Evolutionary conservation across 1,140 invertebrate species (phyloP), one percentile per base, ranked within the genome.

Genomic region (Yoshiicerus persimilis): DNA sequence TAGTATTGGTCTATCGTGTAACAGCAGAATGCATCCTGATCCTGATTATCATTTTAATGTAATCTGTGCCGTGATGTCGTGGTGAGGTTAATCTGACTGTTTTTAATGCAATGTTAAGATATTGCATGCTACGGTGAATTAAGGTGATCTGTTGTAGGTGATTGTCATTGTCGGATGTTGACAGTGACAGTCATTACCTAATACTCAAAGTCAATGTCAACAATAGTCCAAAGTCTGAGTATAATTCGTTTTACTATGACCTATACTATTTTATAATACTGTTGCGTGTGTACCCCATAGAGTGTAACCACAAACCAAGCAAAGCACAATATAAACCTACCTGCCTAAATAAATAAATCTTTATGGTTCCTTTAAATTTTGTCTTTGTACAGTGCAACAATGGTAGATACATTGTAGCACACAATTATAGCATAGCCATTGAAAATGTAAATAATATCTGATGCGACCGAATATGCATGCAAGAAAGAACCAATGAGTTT

Each of bases 151-250:
- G 70, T 77, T 34, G 70, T 30, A 77, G 70, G 70, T 77, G 70
- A 77, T 10, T 77, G 70, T 77, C 27, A 77, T 36, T 77, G 70
- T 77, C 27, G 30, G 20, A 77, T 77, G 70, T 34, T 77, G 70
- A 77, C 70, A 77, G 30, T 77, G 70, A 77, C 70, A 77, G 32
- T 77, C 70, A 77, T 77, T 77, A 77, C 70, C 70, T 34, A 77
- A 77, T 32, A n/a, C 70, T 34, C 70, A 77, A 36, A 34, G 70
- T 77, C 30, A 77, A 77, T 77, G 13, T 77, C 70, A 34, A 77
- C 70, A 77, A 77, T 77, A 34, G 34, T 66, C 4, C 16, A 36
- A 47, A 16, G 41, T 4, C 30, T 77, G 13, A 9, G 36, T 77
- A 77, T 66, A 66, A 30, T 30, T 25, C 6, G 41, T 16, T 47